These are phyloP conservation scores for Lonchura striata DNA, from an alignment of 2,113 vertebrate species.

Conservation along the genomic window DNA sequence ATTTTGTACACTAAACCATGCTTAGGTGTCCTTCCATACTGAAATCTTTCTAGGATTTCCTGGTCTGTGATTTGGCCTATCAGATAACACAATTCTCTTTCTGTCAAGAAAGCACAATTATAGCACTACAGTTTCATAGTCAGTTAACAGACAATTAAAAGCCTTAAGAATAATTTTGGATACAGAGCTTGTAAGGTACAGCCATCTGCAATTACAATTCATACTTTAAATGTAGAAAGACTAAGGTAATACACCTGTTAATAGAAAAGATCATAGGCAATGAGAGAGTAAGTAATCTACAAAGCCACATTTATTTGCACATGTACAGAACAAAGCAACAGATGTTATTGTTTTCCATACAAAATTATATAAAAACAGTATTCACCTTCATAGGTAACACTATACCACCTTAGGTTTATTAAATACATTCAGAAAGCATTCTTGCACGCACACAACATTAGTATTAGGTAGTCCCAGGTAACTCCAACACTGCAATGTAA, in stretches of 20 bases:
- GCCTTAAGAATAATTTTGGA: background rate
- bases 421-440: conserved; percentile 73
- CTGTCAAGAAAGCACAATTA: background rate
- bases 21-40: background rate
- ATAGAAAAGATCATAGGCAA: conserved; percentile 52
- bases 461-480: conserved; percentile 64
- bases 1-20: background rate
- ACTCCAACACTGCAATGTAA: conserved; percentile 59
- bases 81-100: background rate
- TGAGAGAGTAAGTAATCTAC: conserved; percentile 64
- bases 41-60: background rate
- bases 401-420: conserved; percentile 51
- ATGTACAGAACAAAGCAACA: conserved; percentile 74
- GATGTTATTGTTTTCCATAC: conserved; percentile 68
- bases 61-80: background rate
- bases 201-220: background rate
- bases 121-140: background rate
- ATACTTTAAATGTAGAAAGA: background rate
- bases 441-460: conserved; percentile 66
- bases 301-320: conserved; percentile 83
- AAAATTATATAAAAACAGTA: conserved; percentile 77
- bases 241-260: background rate
- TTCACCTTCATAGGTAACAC: conserved; percentile 72
- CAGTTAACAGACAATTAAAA: background rate
- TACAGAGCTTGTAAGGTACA: background rate